Conservation (phyloP, 1,140 invertebrate species). For the Brachionus koreanus region DNA sequence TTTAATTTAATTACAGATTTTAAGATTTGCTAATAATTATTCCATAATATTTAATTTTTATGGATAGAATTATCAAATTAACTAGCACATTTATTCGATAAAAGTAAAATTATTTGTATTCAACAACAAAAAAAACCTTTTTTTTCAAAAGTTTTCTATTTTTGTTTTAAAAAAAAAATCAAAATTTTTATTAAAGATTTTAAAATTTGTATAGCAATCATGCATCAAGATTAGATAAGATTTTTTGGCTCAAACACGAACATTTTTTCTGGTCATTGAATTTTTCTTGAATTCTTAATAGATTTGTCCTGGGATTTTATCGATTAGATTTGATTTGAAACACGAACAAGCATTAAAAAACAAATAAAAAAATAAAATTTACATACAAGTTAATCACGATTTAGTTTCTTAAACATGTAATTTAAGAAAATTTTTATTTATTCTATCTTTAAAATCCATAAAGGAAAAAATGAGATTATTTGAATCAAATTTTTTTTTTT, state of each 20-base stretch:
- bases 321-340: conserved; percentile 28
- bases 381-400: not conserved
- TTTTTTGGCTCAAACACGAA: not conserved
- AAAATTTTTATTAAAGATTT: too few species aligned
- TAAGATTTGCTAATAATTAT: too few species aligned
- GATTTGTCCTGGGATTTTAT: not conserved
- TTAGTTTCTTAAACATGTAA: not conserved
- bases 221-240: not conserved
- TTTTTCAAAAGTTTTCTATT: too few species aligned
- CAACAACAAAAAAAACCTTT: too few species aligned
- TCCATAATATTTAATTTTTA: too few species aligned
- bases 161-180: too few species aligned
- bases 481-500: not conserved
- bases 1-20: not conserved
- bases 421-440: not conserved
- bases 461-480: not conserved
- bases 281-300: not conserved
- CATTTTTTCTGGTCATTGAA: not conserved
- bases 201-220: too few species aligned
- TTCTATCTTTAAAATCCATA: not conserved
- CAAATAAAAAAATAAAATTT: not conserved
- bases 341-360: not conserved
- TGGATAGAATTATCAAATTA: too few species aligned
- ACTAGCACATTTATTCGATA: too few species aligned
- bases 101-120: too few species aligned